phyloP scores from a whole-genome alignment of 1,140 invertebrate genomes.

The Polypedilum pembai region DNA sequence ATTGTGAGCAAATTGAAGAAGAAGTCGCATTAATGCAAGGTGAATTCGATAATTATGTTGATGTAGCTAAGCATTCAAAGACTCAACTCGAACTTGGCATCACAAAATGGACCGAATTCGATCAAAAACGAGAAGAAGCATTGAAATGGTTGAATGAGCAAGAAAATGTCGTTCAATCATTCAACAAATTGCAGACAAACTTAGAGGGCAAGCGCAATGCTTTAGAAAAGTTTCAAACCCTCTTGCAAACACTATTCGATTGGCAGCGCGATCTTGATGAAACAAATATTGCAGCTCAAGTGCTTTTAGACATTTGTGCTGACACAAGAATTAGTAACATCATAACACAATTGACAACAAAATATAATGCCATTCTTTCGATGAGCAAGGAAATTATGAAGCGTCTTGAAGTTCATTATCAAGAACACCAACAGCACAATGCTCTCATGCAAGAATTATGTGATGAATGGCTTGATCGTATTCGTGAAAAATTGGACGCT shows the following conservation, averaged over 20 bases:
- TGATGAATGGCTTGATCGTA: slow-evolving; percentile 82
- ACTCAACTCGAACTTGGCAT: slow-evolving; percentile 78
- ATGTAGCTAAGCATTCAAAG: slow-evolving; percentile 70
- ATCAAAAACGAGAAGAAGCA: slow-evolving; percentile 85
- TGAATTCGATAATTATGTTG: slow-evolving; percentile 75
- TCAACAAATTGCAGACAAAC: slow-evolving; percentile 81
- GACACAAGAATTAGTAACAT: slow-evolving; percentile 90
- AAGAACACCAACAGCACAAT: slow-evolving; percentile 85
- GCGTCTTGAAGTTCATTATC: slow-evolving; percentile 80
- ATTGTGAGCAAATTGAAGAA: slow-evolving; percentile 84
- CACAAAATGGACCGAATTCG: slow-evolving; percentile 92
- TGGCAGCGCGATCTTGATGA: slow-evolving; percentile 89
- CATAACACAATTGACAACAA: slow-evolving; percentile 86
- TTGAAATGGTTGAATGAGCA: slow-evolving; percentile 81
- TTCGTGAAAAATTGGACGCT: slow-evolving; percentile 70
- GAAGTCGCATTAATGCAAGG: slow-evolving; percentile 82
- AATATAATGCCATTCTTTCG: slow-evolving; percentile 86
- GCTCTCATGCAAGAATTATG: slow-evolving; percentile 77
- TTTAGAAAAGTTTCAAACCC: slow-evolving; percentile 81
- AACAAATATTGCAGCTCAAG: slow-evolving; percentile 85
- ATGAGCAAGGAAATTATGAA: slow-evolving; percentile 90
- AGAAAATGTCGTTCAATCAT: slow-evolving; percentile 78
- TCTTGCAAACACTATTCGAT: slow-evolving; percentile 84
- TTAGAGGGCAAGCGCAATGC: slow-evolving; percentile 83
- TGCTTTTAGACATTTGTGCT: slow-evolving; percentile 81